Evolutionary conservation across 2,113 vertebrate species (phyloP), one percentile per base, ranked within the genome.

Genomic region (Anhinga rufa): DNA sequence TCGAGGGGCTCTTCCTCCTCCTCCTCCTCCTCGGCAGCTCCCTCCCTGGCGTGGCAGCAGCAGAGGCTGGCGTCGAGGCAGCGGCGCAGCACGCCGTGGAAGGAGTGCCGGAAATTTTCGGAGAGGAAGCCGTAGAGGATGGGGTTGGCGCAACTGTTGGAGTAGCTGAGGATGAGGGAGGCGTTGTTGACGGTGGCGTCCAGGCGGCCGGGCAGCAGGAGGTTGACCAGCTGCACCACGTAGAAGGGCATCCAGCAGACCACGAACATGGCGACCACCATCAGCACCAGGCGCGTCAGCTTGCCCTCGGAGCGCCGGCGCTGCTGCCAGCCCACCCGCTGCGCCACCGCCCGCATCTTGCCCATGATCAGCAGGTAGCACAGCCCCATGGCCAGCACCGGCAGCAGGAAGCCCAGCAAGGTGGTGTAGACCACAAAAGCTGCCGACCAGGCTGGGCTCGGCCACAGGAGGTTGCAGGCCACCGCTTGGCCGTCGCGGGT

Each of bases 191-290:
- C 95, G 2, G 98, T 98, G 87, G 99, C 98, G 14, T 98, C 98
- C 17, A 98, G 97, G 22, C 76, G 96, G 84, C 96, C 98, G 66
- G 97, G 99, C 85, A 97, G 90, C 55, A 99, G 98, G 58, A 99
- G 98, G 88, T 98, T 98, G 42, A 99, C 97, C 82, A 99, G 96
- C 97, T 99, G 99, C 70, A 99, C 98, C 70, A 99, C 98, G 34
- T 99, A 99, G 96, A 99, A 99, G 5, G 99, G 99, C 98, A 99
- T 98, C 99, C 99, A 99, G 92, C 99, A 99, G 42, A 99, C 98
- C 86, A 99, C 99, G 60, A 99, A 99, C 98, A 98, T 98, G 71
- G 99, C 99, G 90, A 99, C 98, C 40, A 99, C 99, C 9, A 98
- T 98, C 17, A 99, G 98, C 76, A 99, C 99, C 97, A 99, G 98